Evolutionary conservation across 2,797 vertebrate genomes (phyloP).

Genomic region (Potorous gilbertii): DNA sequence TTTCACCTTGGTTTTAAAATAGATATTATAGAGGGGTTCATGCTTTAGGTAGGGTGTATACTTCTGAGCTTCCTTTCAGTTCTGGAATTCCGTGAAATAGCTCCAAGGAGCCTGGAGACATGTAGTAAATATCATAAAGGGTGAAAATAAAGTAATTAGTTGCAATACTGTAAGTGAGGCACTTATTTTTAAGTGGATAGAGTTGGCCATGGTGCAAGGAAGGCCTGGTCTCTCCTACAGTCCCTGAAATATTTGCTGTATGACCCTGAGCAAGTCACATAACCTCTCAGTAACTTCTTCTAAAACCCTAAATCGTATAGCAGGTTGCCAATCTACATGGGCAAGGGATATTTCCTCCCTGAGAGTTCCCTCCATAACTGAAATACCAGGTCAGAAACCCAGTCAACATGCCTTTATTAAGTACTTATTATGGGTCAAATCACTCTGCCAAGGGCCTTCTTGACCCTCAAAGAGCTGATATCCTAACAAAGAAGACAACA

Average conservation of each 20-base stretch:
- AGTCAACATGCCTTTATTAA: not conserved
- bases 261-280: not conserved
- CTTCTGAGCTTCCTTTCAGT: not conserved
- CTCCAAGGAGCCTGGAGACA: not conserved
- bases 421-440: not conserved
- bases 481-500: not conserved
- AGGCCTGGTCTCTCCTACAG: not conserved
- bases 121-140: not conserved
- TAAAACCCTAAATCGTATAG: too few relatives aligned
- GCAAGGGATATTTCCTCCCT: not conserved
- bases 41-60: not conserved
- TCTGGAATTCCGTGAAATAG: not conserved
- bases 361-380: not conserved
- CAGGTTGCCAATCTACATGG: not conserved
- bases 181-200: not conserved
- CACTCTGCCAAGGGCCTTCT: not conserved
- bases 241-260: not conserved
- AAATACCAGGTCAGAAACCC: not conserved
- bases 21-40: not conserved
- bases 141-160: not conserved
- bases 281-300: not conserved
- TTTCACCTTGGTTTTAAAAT: not conserved
- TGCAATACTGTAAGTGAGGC: not conserved
- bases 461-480: not conserved
- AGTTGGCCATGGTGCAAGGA: not conserved